Evolutionary conservation across 2,888 invertebrate genomes (phyloP), one percentile per base, ranked within the genome.

Genomic region (Drosophila mulleri): DNA sequence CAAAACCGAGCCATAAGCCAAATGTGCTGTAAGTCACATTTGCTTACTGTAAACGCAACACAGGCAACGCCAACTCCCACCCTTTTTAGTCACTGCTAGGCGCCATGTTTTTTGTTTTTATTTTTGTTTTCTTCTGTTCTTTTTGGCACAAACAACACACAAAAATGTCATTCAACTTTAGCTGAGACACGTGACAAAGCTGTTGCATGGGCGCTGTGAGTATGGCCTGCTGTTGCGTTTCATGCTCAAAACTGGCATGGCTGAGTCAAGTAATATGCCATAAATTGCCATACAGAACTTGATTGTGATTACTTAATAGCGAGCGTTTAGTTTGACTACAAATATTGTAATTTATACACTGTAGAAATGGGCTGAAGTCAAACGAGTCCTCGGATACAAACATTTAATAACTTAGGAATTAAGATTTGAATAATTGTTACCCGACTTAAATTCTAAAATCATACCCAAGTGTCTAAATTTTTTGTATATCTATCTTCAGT

Each of bases 131-230:
- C 16, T 16, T 3, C 9, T 50, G 32, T 18, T 2, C 18, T 67
- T 65, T 67, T 63, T 67, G 72, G 50, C 57, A 41, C 61, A 82
- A 71, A 67, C 65, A 69, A 69, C 67, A 77, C 54, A 73, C 32
- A 78, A 82, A 88, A 89, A 87, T 82, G 84, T 89, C 84, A 87
- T 88, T 89, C 86, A 84, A 84, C 84, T 84, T 77, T 84, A 14
- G 72, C 68, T 61, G 2, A 68, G 68, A 81, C 72, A 63, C 65
- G 70, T 62, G 58, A 69, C 58, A 39, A n/a, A 26, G 50, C 18
- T 63, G 67, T 50, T 54, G 67, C 47, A n/a, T 32, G 60, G 53
- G 23, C 41, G 47, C 20, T 67, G 12, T 26, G 57, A 63, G 72
- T 67, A 60, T 65, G 77, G 63, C 67, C 44, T 11, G 47, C 59